Percentiles rank a stretch among this genome's conserved stretches.
Evolutionary conservation across 2,113 vertebrate species (phyloP).

Genomic region (Chaetodon auriga): DNA sequence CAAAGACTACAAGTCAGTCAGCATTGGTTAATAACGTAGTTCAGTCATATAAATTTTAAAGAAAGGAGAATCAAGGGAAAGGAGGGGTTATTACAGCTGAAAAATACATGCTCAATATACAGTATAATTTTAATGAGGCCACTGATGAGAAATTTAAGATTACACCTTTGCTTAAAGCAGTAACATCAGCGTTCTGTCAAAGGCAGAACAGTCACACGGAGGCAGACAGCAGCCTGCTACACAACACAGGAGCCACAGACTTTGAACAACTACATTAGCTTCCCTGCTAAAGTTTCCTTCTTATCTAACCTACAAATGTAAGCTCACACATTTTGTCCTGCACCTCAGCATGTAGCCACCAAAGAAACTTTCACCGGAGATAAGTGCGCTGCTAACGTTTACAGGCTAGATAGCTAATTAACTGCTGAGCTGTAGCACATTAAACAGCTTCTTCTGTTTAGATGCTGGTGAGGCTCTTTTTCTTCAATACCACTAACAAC

Average conservation of each 20-base stretch:
- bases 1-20: slow-evolving; percentile 87
- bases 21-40: not conserved
- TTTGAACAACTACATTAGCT: too few species aligned
- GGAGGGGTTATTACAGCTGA: not conserved
- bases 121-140: not conserved
- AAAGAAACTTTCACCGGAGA: not conserved
- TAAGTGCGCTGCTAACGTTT: not conserved
- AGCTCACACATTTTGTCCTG: not conserved
- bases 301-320: too few species aligned
- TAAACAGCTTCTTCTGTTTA: too few species aligned
- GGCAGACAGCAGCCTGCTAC: too few species aligned
- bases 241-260: too few species aligned
- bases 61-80: not conserved
- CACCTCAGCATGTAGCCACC: not conserved
- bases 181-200: not conserved
- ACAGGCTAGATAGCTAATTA: not conserved
- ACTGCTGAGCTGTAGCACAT: not conserved
- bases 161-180: not conserved
- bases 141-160: not conserved
- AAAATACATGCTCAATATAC: not conserved
- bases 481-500: too few species aligned
- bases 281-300: too few species aligned
- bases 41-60: not conserved
- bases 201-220: not conserved
- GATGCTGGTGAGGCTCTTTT: not conserved